These are phyloP conservation scores for Clarias laeviceps DNA, from an alignment of 2,797 vertebrate genomes.

Conservation along the genomic window DNA sequence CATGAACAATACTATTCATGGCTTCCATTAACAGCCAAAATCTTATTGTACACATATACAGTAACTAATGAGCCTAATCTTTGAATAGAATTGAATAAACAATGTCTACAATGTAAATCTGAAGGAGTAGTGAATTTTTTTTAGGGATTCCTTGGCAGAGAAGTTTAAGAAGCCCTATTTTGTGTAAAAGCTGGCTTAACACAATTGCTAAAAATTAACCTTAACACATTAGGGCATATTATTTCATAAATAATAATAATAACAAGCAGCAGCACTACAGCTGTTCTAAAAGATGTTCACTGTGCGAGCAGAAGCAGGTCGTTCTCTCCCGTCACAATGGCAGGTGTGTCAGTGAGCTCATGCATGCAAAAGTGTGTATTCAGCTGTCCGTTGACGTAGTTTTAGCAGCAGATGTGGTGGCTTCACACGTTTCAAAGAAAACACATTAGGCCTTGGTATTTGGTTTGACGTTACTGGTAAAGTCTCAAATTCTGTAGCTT, in stretches of 20 bases:
- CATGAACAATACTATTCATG: background rate
- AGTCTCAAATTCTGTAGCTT: background rate
- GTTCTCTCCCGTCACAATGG: background rate
- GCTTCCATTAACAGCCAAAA: background rate
- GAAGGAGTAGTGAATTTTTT: background rate
- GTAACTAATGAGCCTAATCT: background rate
- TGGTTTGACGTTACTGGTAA: background rate
- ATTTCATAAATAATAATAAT: background rate
- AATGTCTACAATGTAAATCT: no score
- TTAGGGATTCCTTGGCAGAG: background rate
- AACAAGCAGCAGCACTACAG: background rate
- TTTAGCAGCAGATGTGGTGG: background rate
- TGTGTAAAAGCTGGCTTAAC: background rate
- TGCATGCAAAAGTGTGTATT: background rate
- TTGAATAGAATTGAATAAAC: background rate
- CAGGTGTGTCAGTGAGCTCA: background rate
- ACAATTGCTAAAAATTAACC: background rate
- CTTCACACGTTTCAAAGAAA: background rate
- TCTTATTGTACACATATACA: background rate
- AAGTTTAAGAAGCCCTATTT: background rate
- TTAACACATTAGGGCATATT: background rate
- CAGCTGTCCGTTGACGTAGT: background rate
- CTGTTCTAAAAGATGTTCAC: background rate
- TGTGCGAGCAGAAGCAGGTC: no score
- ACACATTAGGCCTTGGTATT: background rate